Base-by-base conservation (phyloP, 2,888 invertebrate genomes). In the Chamaedrilus cognettii region DNA sequence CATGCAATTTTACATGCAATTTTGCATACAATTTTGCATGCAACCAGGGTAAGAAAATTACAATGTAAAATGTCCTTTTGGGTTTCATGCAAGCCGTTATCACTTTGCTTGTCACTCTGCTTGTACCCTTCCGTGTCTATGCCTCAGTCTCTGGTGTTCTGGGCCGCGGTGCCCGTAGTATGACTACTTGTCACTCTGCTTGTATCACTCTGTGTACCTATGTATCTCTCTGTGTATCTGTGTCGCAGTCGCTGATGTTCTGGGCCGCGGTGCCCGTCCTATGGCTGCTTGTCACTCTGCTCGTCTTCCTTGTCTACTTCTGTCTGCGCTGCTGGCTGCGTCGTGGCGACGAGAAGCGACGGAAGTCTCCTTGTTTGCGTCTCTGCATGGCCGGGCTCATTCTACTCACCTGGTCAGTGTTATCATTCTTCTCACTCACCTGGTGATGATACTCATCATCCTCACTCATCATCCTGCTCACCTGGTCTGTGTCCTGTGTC, bases 291-390 rank as follows among this genome's bases (percentile, higher is more conserved):
- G 87, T 96, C 70, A 94, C 96, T 33, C 87, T 96, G 77, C 88
- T 94, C 75, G 89, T 95, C 64, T 88, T 96, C 76, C 88, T 96
- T 75, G 90, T 96, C 78, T 96, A 96, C 86, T 88, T 96, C 83
- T 90, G 96, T 85, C 94, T 94, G 79, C 88, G 96, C 86, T 96
- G 96, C 86, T 96, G 96, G 88, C 95, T 95, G 87, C 89, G 94
- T 79, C 74, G 77, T 26, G n/a, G n/a, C n/a, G 67, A 69, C 4
- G 70, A 72, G 42, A 93, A 93, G 85, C 93, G 94, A 75, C 89
- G 94, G 65, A 92, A 93, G 70, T 93, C 95, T 84, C 90, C 92
- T 61, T 92, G 94, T 77, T 87, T 95, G 74, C 84, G 86, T 19
- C 32, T 86, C 82, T 82, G 85, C 23, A 80, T 86, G 50, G 85